Evolutionary conservation across 2,888 invertebrate genomes (phyloP), one percentile per base, ranked within the genome.

Genomic region (Drosophila buzzatii): DNA sequence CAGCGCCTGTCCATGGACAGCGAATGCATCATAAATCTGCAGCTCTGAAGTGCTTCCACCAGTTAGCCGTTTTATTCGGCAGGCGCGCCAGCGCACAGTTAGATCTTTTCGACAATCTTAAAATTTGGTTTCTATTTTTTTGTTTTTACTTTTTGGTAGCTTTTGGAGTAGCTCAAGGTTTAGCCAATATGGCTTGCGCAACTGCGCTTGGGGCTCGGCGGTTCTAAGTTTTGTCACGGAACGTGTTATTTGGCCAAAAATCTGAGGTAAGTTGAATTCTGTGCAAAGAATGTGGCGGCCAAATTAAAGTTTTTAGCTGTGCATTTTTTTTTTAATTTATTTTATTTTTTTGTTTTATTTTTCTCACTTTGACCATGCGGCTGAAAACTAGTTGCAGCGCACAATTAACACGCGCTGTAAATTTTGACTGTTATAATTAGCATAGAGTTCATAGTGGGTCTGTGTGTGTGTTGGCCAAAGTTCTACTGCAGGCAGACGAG

Each of bases 161-260:
- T 80, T 70, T 76, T 73, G 61, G 89, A 85, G 90, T 85, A 85
- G 85, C 90, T 73, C 85, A 85, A 85, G 85, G 85, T 88, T 88
- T 70, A 55, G 57, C 51, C 82, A 77, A 73, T 63, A 68, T 66
- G 79, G 83, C 77, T 85, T 89, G 82, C 82, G 90, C 88, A 85
- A 85, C 76, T 73, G 62, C 69, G 62, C 80, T 51, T 47, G 64
- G 44, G 37, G 41, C 57, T n/a, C 39, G 41, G 41, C 42, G 61
- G 57, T 59, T 58, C 51, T 51, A 49, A 57, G 60, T 57, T 52
- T 41, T 64, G 49, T 52, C 45, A 59, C 37, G 71, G 67, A 79
- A 85, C 85, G 90, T 85, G 85, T 82, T 88, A 68, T 85, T 90
- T 89, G 62, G 72, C 66, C 74, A 71, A 81, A 88, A 79, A 76